Percentiles rank a stretch among this genome's conserved stretches.
These are phyloP conservation scores for Hydropsyche tenuis DNA, from an alignment of 1,140 invertebrate species.

Conservation along the genomic window DNA sequence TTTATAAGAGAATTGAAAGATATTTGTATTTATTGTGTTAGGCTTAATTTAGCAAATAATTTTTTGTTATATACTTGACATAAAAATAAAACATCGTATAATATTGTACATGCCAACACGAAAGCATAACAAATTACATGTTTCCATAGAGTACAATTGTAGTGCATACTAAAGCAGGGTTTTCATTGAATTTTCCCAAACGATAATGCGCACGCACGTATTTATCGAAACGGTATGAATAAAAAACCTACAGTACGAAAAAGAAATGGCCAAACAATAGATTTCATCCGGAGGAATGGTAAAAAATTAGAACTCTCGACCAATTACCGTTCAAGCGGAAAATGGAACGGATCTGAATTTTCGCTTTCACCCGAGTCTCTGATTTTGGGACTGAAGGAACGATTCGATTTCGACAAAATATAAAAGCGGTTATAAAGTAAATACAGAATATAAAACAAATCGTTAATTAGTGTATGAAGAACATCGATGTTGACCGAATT, in stretches of 20 bases:
- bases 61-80: too few species aligned
- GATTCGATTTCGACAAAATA: neutral
- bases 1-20: too few species aligned
- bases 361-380: constrained; percentile 44
- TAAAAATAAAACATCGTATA: too few species aligned
- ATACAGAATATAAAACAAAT: too few species aligned
- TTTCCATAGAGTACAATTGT: too few species aligned
- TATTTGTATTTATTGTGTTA: too few species aligned
- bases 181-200: neutral
- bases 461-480: too few species aligned
- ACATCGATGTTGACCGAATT: too few species aligned
- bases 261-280: constrained; percentile 43
- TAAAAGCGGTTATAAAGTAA: neutral
- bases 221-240: constrained; percentile 15
- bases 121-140: too few species aligned
- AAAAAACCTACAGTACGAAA: neutral
- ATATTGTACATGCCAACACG: too few species aligned
- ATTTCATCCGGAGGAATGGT: constrained; percentile 21
- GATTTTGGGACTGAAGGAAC: constrained; percentile 16
- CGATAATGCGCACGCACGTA: constrained; percentile 26
- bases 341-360: constrained; percentile 39
- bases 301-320: constrained; percentile 33
- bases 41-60: too few species aligned
- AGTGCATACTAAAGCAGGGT: neutral
- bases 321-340: constrained; percentile 43